These are phyloP conservation scores for Paracentrotus lividus DNA, from an alignment of 53 echinoderm and acorn worm species.

Conservation along the genomic window DNA sequence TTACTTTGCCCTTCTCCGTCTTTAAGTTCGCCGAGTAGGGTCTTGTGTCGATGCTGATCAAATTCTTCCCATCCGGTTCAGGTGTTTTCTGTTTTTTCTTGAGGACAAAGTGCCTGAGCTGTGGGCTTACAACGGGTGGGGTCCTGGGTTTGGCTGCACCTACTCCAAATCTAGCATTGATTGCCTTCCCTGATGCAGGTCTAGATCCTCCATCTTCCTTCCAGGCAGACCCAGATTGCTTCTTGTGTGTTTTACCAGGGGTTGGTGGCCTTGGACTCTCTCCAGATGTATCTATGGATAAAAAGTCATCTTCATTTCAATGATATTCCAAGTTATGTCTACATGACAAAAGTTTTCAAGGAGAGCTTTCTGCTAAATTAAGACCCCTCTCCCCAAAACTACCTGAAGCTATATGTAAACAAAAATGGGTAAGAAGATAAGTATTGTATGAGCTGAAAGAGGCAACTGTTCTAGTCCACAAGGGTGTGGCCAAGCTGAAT, in stretches of 20 bases:
- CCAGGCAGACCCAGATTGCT: background rate
- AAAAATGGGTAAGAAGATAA: background rate
- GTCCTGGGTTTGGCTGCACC: constrained; percentile 51
- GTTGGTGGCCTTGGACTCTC: constrained; percentile 19
- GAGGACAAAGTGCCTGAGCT: constrained; percentile 65
- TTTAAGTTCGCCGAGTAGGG: constrained; percentile 48
- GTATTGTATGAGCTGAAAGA: background rate
- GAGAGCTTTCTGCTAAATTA: no score
- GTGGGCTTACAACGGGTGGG: constrained; percentile 48
- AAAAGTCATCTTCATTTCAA: background rate
- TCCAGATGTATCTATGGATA: constrained; percentile 2
- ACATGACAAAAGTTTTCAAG: background rate
- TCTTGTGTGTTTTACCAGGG: background rate
- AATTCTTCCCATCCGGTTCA: constrained; percentile 9
- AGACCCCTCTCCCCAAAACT: no score
- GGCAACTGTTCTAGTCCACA: background rate
- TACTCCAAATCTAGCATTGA: background rate
- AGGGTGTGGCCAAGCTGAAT: no score
- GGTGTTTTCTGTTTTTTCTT: constrained; percentile 25
- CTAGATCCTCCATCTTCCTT: constrained; percentile 8
- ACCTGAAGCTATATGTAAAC: background rate
- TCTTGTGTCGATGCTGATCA: constrained; percentile 60
- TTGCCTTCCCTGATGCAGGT: background rate
- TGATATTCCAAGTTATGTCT: background rate
- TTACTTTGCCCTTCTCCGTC: constrained; percentile 5